Base-by-base conservation (phyloP, 2,113 vertebrate species). In the Urocynchramus pylzowi region DNA sequence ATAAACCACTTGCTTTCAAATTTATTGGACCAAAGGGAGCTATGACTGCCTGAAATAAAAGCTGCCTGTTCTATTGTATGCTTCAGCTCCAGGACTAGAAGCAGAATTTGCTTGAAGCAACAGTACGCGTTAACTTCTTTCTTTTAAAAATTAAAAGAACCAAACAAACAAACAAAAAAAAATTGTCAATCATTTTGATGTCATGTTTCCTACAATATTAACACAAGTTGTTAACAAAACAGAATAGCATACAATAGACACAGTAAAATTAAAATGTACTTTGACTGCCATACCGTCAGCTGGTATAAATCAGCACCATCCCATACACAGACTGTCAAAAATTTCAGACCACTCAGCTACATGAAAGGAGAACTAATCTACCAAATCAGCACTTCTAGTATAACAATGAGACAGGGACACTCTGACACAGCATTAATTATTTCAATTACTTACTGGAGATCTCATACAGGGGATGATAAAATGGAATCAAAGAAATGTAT, bases 271-370 rank as follows among this genome's bases (percentile, higher is more conserved):
- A 94, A 91, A 96, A 78, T 49, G 71, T 44, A 37, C 71, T 95
- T 77, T 41, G 56, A 71, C 89, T 89, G 54, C 39, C 81, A 80
- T 89, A 90, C 6, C 53, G 50, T 90, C 81, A 89, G 93, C 75
- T 95, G 82, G 68, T 88, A 80, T 75, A 94, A 96, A 96, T 96
- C 93, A 95, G 82, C 63, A 88, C 31, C 44, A 68, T 67, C 83
- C 41, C 71, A 78, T 59, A 69, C 24, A 85, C 2, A 79, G 20
- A 39, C 59, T 80, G 85, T 88, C 52, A 88, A 88, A 95, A 92
- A 80, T 56, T 86, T 88, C 85, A 88, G 73, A 87, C 50, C 60
- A 67, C 68, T 96, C 54, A 92, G 50, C 42, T 93, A 74, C 85
- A 92, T 86, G 85, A 94, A 93, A 90, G 44, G 22, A 84, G 52